Percentiles rank a stretch among this genome's conserved stretches.
Evolutionary conservation across 2,888 invertebrate species (phyloP).

Genomic region (Lasioglossum morio): DNA sequence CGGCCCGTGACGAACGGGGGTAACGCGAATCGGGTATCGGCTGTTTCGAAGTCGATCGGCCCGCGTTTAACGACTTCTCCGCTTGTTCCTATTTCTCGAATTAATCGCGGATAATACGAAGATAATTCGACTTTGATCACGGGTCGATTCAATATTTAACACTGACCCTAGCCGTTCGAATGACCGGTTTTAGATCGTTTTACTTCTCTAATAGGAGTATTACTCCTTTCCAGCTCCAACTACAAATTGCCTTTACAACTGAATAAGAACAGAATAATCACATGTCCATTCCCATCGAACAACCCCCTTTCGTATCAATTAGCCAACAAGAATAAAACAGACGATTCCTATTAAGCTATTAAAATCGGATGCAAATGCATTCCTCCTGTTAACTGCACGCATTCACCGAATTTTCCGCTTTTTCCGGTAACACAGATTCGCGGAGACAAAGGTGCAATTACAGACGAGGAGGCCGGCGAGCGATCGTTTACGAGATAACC

Average conservation of each 20-base stretch:
- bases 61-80: constrained; percentile 58
- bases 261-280: not conserved
- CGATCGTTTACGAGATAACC: constrained; percentile 22
- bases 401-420: not conserved
- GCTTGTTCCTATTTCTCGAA: constrained; percentile 58
- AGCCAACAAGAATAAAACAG: not conserved
- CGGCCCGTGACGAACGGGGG: constrained; percentile 67
- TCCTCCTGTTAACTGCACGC: not conserved
- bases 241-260: no score
- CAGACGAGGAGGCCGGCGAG: not conserved
- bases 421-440: not conserved
- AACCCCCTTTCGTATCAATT: not conserved
- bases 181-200: not conserved
- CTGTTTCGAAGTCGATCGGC: constrained; percentile 67
- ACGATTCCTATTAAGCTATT: not conserved
- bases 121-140: constrained; percentile 35
- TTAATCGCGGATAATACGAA: constrained; percentile 62
- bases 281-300: not conserved
- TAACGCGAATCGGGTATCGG: constrained; percentile 68
- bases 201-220: no score
- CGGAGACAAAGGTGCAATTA: constrained; percentile 20
- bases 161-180: not conserved
- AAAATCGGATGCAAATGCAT: not conserved
- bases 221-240: no score
- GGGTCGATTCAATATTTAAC: constrained; percentile 18